Base-by-base conservation (phyloP, 2,888 invertebrate genomes). In the Pegoplata infirma region DNA sequence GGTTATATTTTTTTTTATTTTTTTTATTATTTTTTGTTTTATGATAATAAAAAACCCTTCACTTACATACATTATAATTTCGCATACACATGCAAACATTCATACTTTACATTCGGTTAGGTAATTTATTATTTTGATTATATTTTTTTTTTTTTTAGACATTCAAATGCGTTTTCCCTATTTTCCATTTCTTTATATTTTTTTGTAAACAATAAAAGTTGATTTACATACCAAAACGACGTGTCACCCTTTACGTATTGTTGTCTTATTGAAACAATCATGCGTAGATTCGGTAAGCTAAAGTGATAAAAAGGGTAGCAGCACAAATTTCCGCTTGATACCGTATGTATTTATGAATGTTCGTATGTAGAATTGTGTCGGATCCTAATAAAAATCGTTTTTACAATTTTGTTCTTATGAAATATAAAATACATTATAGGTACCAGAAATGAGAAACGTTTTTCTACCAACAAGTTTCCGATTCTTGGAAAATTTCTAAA, bases 191-290 rank as follows among this genome's bases (percentile, higher is more conserved):
- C 67, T 75, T 69, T 79, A 76, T 63, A 49, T 76, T 82, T 81
- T 81, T 73, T 78, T 76, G 83, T 85, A n/a, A 88, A 88, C 85
- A 88, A 89, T 88, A 86, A 86, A 86, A 86, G 87, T 88, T 89
- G 89, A 89, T 89, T 89, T 89, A 89, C 89, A 89, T 89, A 89
- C 90, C 89, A 87, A 87, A 88, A 88, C 86, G 87, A 84, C 85
- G 83, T 82, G 84, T 82, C 84, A 82, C 84, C 84, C 84, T 84
- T 82, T 81, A 72, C 63, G 76, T 77, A 74, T 75, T 72, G 66
- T 75, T 72, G 66, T 75, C 51, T 67, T 61, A 51, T 49, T 66
- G 64, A 69, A 71, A 67, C 58, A 67, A 68, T 69, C 64, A 71
- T 71, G 61, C 74, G 66, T 71, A 59, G 49, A 74, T 56, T 64